Base-by-base conservation (phyloP, 2,113 vertebrate genomes). In the Saguinus midas region DNA sequence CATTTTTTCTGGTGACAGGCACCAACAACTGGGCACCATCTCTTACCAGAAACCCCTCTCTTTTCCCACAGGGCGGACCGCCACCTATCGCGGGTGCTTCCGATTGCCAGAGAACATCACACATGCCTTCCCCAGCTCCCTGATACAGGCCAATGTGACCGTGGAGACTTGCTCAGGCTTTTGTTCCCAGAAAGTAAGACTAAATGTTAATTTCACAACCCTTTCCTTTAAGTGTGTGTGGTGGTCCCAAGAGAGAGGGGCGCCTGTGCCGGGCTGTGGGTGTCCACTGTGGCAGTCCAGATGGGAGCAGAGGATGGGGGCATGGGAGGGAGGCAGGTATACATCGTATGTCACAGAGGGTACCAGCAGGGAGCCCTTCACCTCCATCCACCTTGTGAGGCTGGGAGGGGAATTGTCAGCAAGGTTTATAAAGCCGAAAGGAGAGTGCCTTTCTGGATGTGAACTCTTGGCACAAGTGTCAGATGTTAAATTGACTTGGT, bases 111-210 rank as follows among this genome's bases (percentile, higher is more conserved):
- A 99, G 98, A 99, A 99, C 96, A 86, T 98, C 95, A 98, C 99
- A 14, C 96, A 98, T 73, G 97, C 98, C 97, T 99, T 99, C 98
- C 99, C 99, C 8, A 94, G 99, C 98, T 97, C 98, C 94, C 98
- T 99, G 89, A 87, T 96, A 21, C 99, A 99, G 95, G 97, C 98
- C 92, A 99, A 99, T 94, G 94, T 99, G 79, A 99, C 99, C 0
- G 98, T 98, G 64, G 99, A 99, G 98, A 99, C 98, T 95, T 99
- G 99, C 98, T 99, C 99, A 0, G 99, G 99, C 98, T 99, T 99
- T 97, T 99, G 99, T 98, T 99, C 99, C 82, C 98, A 99, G 98
- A 99, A 99, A 99, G 99, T 99, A 99, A 98, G 99, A 96, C 93
- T 75, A 48, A 64, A 3, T 91, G 95, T 50, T 94, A 21, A 50